Evolutionary conservation across 1,140 invertebrate genomes (phyloP), one percentile per base, ranked within the genome.

Genomic region (Phymorhynchus buccinoides): DNA sequence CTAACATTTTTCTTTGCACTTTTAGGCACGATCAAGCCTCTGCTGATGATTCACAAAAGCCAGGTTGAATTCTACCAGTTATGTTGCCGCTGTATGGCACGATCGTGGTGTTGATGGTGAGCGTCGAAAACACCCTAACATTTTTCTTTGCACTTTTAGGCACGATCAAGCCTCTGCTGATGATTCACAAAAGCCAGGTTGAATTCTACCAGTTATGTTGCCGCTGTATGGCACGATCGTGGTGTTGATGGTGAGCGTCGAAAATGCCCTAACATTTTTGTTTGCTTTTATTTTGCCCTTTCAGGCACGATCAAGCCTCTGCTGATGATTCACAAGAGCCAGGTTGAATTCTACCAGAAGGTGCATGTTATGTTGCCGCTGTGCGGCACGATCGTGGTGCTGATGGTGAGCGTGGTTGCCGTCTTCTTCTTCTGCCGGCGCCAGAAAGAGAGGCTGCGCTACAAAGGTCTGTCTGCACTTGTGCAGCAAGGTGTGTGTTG

Each of bases 341-440:
- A 95, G 89, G 91, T 90, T 84, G 90, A 95, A n/a, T 95, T 96
- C 86, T 95, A 95, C 90, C 95, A 96, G 86, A 97, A 98, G 94
- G 95, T 98, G 89, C 97, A 98, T 95, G 95, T 98, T 90, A 96
- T 98, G 94, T 96, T 98, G 88, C 97, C 98, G n/a, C 96, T 98
- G 87, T 96, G 97, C 90, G 97, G 97, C 85, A 97, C 97, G 86
- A 95, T 97, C 85, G 95, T 98, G 89, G 71, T 90, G 16, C 96
- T 98, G 93, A 97, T 98, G 94, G 97, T 98, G 91, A 96, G 97
- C 93, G 96, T 97, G 88, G 96, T 98, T 91, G 96, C 97, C 92
- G 96, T 98, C 92, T 87, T 90, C 30, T 88, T 93, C 18, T 92
- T 89, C 85, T 92, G 91, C 68, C 85, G 88, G 22, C 62, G 92